phyloP scores from a whole-genome alignment of 2,797 vertebrate species.

The Poeciliopsis infans region DNA sequence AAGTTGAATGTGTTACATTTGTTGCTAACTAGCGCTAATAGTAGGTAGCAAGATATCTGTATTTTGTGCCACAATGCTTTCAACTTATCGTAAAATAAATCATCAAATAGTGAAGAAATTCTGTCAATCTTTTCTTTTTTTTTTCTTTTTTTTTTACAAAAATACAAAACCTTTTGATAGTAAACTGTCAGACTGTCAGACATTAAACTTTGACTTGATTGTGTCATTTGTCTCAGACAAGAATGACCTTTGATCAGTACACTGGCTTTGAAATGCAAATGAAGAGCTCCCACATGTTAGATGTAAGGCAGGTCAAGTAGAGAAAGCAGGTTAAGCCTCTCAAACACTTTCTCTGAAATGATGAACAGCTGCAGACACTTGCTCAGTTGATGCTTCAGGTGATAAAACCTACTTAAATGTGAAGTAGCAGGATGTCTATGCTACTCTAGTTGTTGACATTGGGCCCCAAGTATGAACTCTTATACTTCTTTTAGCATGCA shows the following conservation, averaged over 20 bases:
- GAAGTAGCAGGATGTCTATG: constrained; percentile 18
- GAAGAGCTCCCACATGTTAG: constrained; percentile 4
- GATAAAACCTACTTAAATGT: constrained; percentile 30
- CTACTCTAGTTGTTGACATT: constrained; percentile 17
- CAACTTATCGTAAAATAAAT: constrained; percentile 14
- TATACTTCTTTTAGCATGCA: constrained; percentile 1
- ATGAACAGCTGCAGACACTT: constrained; percentile 28
- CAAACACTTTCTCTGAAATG: constrained; percentile 25
- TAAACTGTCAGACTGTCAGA: background rate
- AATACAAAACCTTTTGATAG: background rate
- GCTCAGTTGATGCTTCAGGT: constrained; percentile 26
- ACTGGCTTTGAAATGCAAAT: constrained; percentile 13
- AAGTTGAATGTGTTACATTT: background rate
- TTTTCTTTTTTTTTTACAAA: background rate
- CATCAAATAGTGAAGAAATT: background rate
- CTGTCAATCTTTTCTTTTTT: constrained; percentile 3
- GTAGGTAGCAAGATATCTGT: background rate
- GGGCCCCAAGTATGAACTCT: constrained; percentile 8
- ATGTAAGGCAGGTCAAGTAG: constrained; percentile 18
- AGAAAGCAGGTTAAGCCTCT: constrained; percentile 16
- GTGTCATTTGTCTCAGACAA: constrained; percentile 14
- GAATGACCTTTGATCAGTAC: constrained; percentile 5
- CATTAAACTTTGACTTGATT: background rate
- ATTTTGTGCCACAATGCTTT: constrained; percentile 1
- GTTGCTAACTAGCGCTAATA: background rate